These are phyloP conservation scores for Enoplosus armatus DNA, from an alignment of 2,797 vertebrate species.

Conservation along the genomic window DNA sequence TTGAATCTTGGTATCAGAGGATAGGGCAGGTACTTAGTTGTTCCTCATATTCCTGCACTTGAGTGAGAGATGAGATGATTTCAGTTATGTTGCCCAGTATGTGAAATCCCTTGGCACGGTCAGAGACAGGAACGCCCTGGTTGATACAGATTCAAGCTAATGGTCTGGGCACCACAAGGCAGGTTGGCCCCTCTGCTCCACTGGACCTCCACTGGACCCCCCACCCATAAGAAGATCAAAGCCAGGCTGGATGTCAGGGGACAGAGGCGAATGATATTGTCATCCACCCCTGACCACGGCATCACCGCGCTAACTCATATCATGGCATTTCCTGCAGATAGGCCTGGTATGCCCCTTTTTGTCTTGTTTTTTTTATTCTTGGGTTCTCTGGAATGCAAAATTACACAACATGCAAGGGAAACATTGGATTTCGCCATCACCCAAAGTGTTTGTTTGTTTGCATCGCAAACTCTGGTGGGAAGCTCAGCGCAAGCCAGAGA, in stretches of 20 bases:
- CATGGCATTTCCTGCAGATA: slow-evolving; percentile 82
- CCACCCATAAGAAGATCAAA: slow-evolving; percentile 71
- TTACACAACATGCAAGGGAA: slow-evolving; percentile 65
- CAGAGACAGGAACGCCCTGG: slow-evolving; percentile 66
- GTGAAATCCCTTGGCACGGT: slow-evolving; percentile 61
- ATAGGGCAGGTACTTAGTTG: slow-evolving; percentile 28
- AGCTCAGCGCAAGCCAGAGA: slow-evolving; percentile 40
- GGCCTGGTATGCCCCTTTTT: slow-evolving; percentile 72
- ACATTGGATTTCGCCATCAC: slow-evolving; percentile 61
- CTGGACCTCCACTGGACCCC: slow-evolving; percentile 45
- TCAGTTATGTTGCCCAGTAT: slow-evolving; percentile 37
- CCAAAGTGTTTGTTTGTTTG: slow-evolving; percentile 67
- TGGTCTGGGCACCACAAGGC: slow-evolving; percentile 37
- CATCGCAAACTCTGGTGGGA: slow-evolving; percentile 45
- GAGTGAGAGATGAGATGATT: slow-evolving; percentile 56
- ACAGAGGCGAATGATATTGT: slow-evolving; percentile 51
- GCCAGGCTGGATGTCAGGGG: slow-evolving; percentile 52
- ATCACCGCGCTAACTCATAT: slow-evolving; percentile 58
- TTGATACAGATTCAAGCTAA: slow-evolving; percentile 50
- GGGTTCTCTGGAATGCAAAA: slow-evolving; percentile 60
- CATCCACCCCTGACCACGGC: slow-evolving; percentile 55
- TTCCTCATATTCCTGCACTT: slow-evolving; percentile 50
- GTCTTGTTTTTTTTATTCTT: slow-evolving; percentile 56
- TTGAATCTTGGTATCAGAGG: slow-evolving; percentile 42
- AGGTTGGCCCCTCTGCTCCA: slow-evolving; percentile 54